These are phyloP conservation scores for Arremon aurantiirostris DNA, from an alignment of 2,797 vertebrate genomes.

Conservation along the genomic window DNA sequence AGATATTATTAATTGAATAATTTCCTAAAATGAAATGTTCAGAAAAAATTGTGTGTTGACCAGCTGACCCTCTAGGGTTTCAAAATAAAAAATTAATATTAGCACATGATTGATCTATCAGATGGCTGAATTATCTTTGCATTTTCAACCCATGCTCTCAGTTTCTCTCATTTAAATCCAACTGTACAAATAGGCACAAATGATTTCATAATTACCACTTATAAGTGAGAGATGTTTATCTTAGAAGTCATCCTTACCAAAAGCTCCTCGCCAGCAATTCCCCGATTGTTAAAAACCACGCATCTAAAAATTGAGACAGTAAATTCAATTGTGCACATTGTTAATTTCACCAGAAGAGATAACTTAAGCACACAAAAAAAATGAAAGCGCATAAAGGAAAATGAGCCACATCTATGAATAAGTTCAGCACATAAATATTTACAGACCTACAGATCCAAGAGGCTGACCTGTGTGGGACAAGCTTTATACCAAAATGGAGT, in stretches of 20 bases:
- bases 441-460: neutral
- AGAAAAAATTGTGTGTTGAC: neutral
- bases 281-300: conserved; percentile 96
- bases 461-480: neutral
- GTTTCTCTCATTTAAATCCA: neutral
- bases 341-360: neutral
- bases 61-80: neutral
- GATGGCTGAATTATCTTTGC: neutral
- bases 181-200: neutral
- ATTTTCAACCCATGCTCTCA: neutral
- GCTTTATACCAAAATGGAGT: neutral
- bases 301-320: conserved; percentile 82
- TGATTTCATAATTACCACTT: neutral
- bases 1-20: neutral
- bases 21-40: neutral
- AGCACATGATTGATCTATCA: neutral
- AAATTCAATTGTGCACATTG: neutral
- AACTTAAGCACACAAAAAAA: neutral
- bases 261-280: conserved; percentile 91
- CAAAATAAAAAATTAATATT: neutral
- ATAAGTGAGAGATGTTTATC: neutral
- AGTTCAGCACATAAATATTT: neutral
- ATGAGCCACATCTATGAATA: fast-evolving
- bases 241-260: conserved; percentile 84
- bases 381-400: neutral